Base-by-base conservation (phyloP, 1,140 invertebrate genomes). In the Delia radicum region DNA sequence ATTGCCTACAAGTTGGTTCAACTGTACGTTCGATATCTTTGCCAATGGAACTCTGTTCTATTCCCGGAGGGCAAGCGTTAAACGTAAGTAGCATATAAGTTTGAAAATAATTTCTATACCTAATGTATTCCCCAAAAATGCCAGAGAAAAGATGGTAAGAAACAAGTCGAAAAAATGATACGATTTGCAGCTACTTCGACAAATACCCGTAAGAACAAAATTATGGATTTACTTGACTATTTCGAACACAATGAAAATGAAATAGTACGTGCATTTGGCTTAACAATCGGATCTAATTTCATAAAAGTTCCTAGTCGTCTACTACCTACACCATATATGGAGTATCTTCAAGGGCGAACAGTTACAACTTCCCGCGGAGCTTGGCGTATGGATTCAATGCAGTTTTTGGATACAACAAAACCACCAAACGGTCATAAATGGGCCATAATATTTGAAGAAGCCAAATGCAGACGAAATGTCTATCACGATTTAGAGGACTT, bases 81-180 rank as follows among this genome's bases (percentile, higher is more conserved):
- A 87, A 82, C 74, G 82, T 84, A 24, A 29, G 67, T 75, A 28
- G 24, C 42, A 31, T 63, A 29, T 77, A 77, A 26, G n/a, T 15
- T 15, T 1, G 2, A 5, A 42, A 8, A 10, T 2, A 77, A 2
- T 2, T 48, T 42, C 21, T 2, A 48, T 33, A 62, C n/a, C n/a
- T n/a, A n/a, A 63, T 42, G 28, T 21, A 8, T 74, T 29, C 55
- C 21, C 21, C 2, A 29, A 67, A n/a, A n/a, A 62, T 48, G 69
- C 46, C 21, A 87, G 74, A 87, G 85, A 55, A 89, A 89, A 65
- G 81, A 89, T 55, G 86, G 85, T 4, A 80, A 87, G 8, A 81
- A 42, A 0, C 92, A 94, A 83, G 90, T 93, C 0, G 76, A 88
- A 0, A 85, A 80, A 0, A 93, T 94, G 92, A 92, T 95, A 0